These are phyloP conservation scores for Argentina silus DNA, from an alignment of 2,797 vertebrate species.

Conservation along the genomic window DNA sequence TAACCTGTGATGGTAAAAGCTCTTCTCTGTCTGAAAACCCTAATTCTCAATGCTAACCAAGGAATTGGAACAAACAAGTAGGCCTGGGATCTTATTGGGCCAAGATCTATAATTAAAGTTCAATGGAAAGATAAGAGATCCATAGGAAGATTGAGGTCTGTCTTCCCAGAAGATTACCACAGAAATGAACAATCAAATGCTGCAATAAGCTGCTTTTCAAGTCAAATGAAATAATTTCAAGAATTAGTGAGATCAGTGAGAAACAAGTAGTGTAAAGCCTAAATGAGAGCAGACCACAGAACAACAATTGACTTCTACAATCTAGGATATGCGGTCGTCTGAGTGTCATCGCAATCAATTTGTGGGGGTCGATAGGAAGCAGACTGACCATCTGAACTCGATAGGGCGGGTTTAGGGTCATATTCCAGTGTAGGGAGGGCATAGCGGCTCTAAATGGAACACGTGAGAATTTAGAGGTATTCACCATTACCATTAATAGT, in stretches of 20 bases:
- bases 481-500: not conserved
- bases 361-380: constrained; percentile 49
- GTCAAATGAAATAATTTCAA: constrained; percentile 14
- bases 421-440: not conserved
- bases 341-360: constrained; percentile 41
- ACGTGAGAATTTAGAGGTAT: too few relatives aligned
- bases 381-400: constrained; percentile 36
- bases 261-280: not conserved
- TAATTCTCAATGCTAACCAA: not conserved
- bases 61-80: constrained; percentile 11
- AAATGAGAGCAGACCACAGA: constrained; percentile 23
- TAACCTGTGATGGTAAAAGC: not conserved
- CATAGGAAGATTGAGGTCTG: not conserved
- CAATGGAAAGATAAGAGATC: not conserved
- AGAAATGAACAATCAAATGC: too few relatives aligned
- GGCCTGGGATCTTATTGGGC: not conserved
- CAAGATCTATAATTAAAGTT: constrained; percentile 13
- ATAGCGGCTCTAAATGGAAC: too few relatives aligned
- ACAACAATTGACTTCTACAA: constrained; percentile 22
- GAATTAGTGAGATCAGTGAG: not conserved
- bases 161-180: constrained; percentile 16
- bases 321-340: constrained; percentile 27
- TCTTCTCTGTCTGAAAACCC: not conserved
- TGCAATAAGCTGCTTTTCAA: constrained; percentile 32
- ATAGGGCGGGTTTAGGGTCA: constrained; percentile 20